These are phyloP conservation scores for Pseudochirops corinnae DNA, from an alignment of 2,797 vertebrate genomes.

Conservation along the genomic window DNA sequence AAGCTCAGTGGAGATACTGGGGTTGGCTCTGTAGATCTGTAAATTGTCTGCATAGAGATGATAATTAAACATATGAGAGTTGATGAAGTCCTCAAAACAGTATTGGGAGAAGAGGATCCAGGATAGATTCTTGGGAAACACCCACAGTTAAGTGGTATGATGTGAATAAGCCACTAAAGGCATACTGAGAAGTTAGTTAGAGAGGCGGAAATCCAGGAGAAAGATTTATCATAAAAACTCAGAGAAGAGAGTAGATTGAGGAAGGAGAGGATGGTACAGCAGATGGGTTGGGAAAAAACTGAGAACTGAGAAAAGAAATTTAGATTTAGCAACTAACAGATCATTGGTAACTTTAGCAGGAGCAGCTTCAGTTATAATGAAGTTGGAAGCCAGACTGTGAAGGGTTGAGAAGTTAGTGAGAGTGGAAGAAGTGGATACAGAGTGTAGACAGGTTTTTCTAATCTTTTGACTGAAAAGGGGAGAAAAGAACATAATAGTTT, in stretches of 20 bases:
- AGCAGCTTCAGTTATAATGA: neutral
- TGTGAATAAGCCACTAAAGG: neutral
- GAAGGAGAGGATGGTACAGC: neutral
- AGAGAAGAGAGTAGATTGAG: neutral
- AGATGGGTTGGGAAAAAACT: neutral
- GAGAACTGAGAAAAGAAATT: neutral
- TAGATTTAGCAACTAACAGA: neutral
- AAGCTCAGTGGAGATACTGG: neutral
- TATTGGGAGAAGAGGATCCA: neutral
- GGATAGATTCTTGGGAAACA: neutral
- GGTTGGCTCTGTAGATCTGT: neutral
- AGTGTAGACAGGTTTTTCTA: neutral
- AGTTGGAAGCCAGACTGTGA: neutral
- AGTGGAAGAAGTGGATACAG: neutral
- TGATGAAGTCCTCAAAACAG: neutral
- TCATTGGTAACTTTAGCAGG: neutral
- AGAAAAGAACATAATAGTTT: neutral
- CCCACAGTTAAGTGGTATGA: neutral
- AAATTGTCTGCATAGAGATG: neutral
- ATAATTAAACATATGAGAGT: neutral
- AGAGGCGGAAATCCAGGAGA: neutral
- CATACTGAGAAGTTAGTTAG: neutral
- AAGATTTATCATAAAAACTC: neutral
- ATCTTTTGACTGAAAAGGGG: neutral
- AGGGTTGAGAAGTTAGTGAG: neutral